Percentiles rank a stretch among this genome's conserved stretches.
Evolutionary conservation across 2,888 invertebrate genomes (phyloP).

Genomic region (Metellina segmentata): DNA sequence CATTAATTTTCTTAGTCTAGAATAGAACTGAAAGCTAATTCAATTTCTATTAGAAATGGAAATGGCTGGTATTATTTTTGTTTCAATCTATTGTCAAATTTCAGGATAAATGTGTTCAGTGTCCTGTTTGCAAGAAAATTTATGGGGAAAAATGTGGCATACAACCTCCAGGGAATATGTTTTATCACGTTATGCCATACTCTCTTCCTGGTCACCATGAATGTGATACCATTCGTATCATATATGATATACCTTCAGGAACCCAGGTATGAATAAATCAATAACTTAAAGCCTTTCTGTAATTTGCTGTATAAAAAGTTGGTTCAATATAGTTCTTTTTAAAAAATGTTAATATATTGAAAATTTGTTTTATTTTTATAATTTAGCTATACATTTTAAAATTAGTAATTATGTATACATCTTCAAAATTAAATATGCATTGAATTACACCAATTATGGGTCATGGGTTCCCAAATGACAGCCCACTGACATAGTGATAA

Average conservation of each 20-base stretch:
- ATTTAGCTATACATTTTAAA: too few relatives aligned
- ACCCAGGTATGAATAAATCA: conserved; percentile 85
- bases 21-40: too few relatives aligned
- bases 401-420: too few relatives aligned
- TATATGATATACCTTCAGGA: conserved; percentile 92
- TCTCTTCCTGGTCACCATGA: conserved; percentile 86
- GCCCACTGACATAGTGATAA: too few relatives aligned
- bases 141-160: conserved; percentile 90
- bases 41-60: too few relatives aligned
- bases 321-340: neutral
- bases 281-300: too few relatives aligned
- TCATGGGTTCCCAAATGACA: too few relatives aligned
- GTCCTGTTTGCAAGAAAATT: conserved; percentile 91
- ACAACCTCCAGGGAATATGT: conserved; percentile 85
- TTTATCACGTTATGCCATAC: conserved; percentile 79
- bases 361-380: too few relatives aligned
- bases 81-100: conserved; percentile 46
- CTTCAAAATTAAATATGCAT: too few relatives aligned
- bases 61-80: too few relatives aligned
- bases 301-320: neutral
- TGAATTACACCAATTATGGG: too few relatives aligned
- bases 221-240: conserved; percentile 89
- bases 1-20: too few relatives aligned
- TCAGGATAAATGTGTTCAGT: conserved; percentile 89
- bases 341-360: neutral